Conservation (phyloP, 2,797 vertebrate species). For the Esox lucius region DNA sequence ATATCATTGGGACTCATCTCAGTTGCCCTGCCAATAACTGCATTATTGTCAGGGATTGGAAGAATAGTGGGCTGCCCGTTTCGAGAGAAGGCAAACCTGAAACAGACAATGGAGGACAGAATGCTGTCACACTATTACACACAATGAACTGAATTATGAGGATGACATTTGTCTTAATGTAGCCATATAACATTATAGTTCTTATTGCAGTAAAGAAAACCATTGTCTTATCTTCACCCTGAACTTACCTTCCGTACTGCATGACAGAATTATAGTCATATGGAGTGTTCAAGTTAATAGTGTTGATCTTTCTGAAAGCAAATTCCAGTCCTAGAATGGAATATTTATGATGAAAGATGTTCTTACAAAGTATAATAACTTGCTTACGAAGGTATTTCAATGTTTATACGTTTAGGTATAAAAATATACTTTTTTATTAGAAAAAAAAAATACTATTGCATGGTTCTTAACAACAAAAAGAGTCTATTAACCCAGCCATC, state of each 20-base stretch:
- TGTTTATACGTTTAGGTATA: no score
- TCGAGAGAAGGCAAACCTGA: conserved; percentile 64
- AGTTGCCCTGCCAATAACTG: conserved; percentile 51
- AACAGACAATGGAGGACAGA: background rate
- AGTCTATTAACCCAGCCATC: no score
- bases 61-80: conserved; percentile 59
- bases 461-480: no score
- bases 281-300: conserved; percentile 66
- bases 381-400: no score
- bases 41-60: conserved; percentile 53
- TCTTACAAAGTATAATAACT: no score
- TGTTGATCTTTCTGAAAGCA: conserved; percentile 56
- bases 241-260: conserved; percentile 68
- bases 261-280: conserved; percentile 76
- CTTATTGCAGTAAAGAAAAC: background rate
- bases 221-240: background rate
- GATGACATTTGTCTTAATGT: no score
- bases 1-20: conserved; percentile 59
- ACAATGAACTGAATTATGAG: background rate
- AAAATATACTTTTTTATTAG: no score
- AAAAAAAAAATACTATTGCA: no score
- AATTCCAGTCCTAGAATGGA: conserved; percentile 47
- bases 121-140: background rate
- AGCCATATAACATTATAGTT: background rate
- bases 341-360: no score